Evolutionary conservation across 2,888 invertebrate species (phyloP), one percentile per base, ranked within the genome.

Genomic region (Conistra vaccinii): DNA sequence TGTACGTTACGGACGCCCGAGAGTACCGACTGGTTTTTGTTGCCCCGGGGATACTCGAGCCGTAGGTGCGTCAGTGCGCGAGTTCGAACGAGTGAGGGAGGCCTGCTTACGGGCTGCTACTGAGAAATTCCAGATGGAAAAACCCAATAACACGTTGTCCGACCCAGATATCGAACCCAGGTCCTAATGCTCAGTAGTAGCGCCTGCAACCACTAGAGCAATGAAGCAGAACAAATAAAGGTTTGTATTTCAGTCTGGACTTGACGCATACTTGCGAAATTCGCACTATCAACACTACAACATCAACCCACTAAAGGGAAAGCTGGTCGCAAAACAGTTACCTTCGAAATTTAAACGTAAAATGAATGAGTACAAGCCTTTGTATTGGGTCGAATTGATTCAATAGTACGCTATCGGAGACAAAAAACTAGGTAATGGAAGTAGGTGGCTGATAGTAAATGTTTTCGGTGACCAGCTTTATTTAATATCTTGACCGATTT

Each of bases 291-390:
- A 72, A 32, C 42, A 12, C 14, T 42, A 45, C 45, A 45, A 45
- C 45, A 73, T 61, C 67, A 69, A 57, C 73, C 75, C 62, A 76
- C 78, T 53, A 66, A 86, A 82, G 80, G 81, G 88, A 88, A 88
- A 87, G 87, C 76, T 75, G 71, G 29, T 73, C 35, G 66, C 68
- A 35, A 65, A 81, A 84, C 74, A 55, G 73, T 78, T 67, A 75
- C 73, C 78, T 74, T 84, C 73, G 60, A 74, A 71, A 71, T 45
- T 60, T 60, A 73, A 82, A 79, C 73, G 78, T 73, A 66, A 60
- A 73, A 68, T 72, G 73, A 72, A 72, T 57, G 45, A 57, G 45
- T 35, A 57, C 51, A 76, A 60, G 66, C 57, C 69, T 78, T 79
- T 76, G 66, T 75, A 62, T 66, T 77, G 48, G 10, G 14, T 58